Evolutionary conservation across 2,113 vertebrate genomes (phyloP).

Genomic region (Ramphastos sulfuratus): DNA sequence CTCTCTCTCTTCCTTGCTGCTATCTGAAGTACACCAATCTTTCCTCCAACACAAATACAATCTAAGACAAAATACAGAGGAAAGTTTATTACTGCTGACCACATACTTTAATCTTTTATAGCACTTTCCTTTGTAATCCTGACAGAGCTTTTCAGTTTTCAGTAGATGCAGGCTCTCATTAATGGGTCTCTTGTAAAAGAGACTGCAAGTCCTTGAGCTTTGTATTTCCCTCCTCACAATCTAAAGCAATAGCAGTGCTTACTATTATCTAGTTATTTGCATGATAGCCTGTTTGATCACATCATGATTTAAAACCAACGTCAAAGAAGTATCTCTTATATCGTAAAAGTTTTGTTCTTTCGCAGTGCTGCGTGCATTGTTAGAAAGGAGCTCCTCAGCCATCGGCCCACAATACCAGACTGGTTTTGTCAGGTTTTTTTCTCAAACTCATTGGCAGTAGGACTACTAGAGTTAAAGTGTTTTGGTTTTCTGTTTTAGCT

Average conservation of each 20-base stretch:
- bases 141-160: not conserved
- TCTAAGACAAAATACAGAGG: conserved; percentile 7
- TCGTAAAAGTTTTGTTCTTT: not conserved
- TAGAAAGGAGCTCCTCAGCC: not conserved
- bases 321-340: not conserved
- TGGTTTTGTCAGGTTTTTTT: not conserved
- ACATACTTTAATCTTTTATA: conserved; percentile 19
- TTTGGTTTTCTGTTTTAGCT: conserved; percentile 9
- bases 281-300: not conserved
- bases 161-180: not conserved
- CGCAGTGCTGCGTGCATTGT: not conserved
- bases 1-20: conserved; percentile 29
- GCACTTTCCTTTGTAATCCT: conserved; percentile 34
- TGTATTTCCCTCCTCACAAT: not conserved
- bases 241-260: not conserved
- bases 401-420: not conserved
- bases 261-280: not conserved
- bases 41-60: conserved; percentile 36
- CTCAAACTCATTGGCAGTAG: not conserved
- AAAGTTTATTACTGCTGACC: conserved; percentile 2
- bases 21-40: conserved; percentile 17
- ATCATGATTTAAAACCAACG: not conserved
- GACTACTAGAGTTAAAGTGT: conserved; percentile 1
- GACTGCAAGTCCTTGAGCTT: not conserved
- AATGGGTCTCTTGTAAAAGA: not conserved